Percentiles rank a stretch among this genome's conserved stretches.
Evolutionary conservation across 2,113 vertebrate genomes (phyloP).

Genomic region (Aplodontia rufa): DNA sequence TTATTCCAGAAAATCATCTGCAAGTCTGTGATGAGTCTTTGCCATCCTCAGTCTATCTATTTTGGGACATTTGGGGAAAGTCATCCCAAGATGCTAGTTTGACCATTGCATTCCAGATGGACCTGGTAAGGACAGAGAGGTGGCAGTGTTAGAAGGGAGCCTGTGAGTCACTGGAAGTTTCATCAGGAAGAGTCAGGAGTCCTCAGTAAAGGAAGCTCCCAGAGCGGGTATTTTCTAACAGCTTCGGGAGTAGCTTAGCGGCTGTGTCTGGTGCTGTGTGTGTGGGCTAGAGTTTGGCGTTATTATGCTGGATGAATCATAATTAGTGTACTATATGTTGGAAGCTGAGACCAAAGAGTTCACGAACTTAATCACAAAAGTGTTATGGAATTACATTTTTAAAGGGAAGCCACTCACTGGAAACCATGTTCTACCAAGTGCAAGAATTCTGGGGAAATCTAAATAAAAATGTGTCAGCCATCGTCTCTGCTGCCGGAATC

Average conservation of each 20-base stretch:
- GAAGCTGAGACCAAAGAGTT: constrained; percentile 21
- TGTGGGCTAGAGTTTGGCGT: background rate
- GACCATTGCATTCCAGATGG: constrained; percentile 43
- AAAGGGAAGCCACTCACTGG: background rate
- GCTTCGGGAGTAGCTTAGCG: background rate
- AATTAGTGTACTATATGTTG: background rate
- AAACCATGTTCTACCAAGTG: background rate
- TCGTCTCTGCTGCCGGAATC: background rate
- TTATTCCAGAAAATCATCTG: background rate
- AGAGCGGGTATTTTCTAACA: background rate
- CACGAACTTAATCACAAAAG: constrained; percentile 1
- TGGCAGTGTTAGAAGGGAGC: background rate
- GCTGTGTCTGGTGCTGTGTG: background rate
- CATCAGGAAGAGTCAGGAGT: background rate
- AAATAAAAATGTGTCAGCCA: background rate
- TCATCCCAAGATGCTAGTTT: constrained; percentile 36
- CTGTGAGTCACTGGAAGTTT: constrained; percentile 9
- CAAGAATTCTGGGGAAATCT: background rate
- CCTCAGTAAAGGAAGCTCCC: background rate
- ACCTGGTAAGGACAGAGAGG: constrained; percentile 25
- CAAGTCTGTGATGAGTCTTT: background rate
- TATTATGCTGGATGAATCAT: constrained; percentile 19
- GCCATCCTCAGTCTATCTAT: background rate
- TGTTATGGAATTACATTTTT: background rate
- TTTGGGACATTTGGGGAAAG: background rate